Percentiles rank a stretch among this genome's conserved stretches.
Evolutionary conservation across 2,797 vertebrate species (phyloP).

Genomic region (Neostethus bicornis): DNA sequence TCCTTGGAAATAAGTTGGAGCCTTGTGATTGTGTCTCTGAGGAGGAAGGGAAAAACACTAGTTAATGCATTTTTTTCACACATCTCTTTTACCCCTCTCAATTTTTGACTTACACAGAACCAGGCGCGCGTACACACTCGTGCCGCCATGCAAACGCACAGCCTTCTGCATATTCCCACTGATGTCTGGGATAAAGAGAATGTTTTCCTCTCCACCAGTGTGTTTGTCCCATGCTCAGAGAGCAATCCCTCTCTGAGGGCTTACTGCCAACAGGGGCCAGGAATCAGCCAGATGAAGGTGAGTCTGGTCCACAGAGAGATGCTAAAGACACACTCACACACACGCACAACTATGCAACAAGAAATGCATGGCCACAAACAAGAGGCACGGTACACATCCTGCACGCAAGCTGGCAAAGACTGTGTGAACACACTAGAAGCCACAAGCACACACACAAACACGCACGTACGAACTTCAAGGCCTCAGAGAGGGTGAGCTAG

Average conservation of each 20-base stretch:
- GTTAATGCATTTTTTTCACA: slow-evolving; percentile 60
- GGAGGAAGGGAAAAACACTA: slow-evolving; percentile 33
- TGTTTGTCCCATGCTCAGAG: slow-evolving; percentile 80
- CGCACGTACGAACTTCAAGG: slow-evolving; percentile 64
- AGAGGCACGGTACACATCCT: slow-evolving; percentile 24
- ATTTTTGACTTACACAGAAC: slow-evolving; percentile 36
- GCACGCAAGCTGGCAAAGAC: slow-evolving; percentile 25
- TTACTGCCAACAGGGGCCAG: slow-evolving; percentile 74
- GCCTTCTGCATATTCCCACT: slow-evolving; percentile 78
- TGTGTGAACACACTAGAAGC: slow-evolving; percentile 9
- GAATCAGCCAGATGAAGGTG: slow-evolving; percentile 73
- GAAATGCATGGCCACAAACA: slow-evolving; percentile 61
- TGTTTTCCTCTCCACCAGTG: slow-evolving; percentile 71
- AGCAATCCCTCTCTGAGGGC: slow-evolving; percentile 73
- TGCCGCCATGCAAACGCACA: slow-evolving; percentile 6
- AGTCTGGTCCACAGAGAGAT: slow-evolving; percentile 71
- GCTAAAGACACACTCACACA: slow-evolving; percentile 56
- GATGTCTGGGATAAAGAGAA: slow-evolving; percentile 82
- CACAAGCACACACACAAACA: slow-evolving; percentile 20
- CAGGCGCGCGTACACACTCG: slow-evolving; percentile 28
- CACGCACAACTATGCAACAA: slow-evolving; percentile 34
- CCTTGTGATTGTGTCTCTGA: slow-evolving; percentile 49
- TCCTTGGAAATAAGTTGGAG: slow-evolving; percentile 48
- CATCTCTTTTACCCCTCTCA: slow-evolving; percentile 48
- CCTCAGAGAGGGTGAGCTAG: slow-evolving; percentile 58